A percentile compares a stretch with the other conserved stretches of the same genome.
Conservation (phyloP, 2,797 vertebrate species). For the Florisuga fusca region DNA sequence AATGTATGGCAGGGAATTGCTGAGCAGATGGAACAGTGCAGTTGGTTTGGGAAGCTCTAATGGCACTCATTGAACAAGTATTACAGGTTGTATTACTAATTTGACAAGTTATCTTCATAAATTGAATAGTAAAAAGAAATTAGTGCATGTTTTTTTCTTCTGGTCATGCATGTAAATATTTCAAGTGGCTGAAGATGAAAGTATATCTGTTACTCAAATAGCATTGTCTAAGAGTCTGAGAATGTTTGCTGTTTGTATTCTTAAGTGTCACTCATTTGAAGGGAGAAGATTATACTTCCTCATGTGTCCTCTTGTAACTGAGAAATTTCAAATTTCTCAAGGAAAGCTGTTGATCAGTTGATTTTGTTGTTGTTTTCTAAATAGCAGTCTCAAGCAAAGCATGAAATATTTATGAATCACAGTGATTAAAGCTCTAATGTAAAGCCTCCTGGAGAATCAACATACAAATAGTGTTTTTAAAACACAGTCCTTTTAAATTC, state of each 20-base stretch:
- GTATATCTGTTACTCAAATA: background rate
- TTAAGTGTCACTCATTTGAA: background rate
- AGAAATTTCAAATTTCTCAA: background rate
- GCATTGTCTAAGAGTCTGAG: background rate
- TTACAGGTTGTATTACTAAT: background rate
- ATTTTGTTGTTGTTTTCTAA: too few relatives aligned
- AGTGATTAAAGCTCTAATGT: constrained; percentile 1
- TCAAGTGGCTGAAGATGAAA: background rate
- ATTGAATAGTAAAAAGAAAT: constrained; percentile 21
- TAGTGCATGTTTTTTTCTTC: background rate
- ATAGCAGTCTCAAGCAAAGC: background rate
- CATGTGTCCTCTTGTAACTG: background rate
- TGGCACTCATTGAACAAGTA: background rate
- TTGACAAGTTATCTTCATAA: background rate
- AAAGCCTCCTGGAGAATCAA: background rate
- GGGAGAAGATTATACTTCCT: background rate
- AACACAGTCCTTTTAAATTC: background rate
- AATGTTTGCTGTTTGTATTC: background rate
- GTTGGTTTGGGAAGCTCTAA: background rate
- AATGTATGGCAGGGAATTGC: background rate
- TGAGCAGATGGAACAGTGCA: background rate
- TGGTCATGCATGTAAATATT: background rate
- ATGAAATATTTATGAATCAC: background rate
- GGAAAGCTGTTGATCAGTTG: background rate
- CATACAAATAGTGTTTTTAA: background rate